phyloP scores from a whole-genome alignment of 2,113 vertebrate species.

The Epinephelus moara region DNA sequence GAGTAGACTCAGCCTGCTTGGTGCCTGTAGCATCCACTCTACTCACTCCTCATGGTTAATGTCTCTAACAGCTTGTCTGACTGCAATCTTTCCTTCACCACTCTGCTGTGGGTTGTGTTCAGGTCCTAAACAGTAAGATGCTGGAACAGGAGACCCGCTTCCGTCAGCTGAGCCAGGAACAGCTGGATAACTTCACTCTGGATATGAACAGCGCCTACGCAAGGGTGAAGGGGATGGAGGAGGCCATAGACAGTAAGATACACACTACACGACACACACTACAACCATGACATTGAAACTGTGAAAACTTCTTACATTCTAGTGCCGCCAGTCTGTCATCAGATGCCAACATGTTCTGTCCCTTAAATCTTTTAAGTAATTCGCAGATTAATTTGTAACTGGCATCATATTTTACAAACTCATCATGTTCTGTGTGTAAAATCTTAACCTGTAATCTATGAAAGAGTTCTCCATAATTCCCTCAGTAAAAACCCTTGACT shows the following conservation, averaged over 20 bases:
- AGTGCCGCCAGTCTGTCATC: background rate
- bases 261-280: background rate
- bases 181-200: conserved; percentile 95
- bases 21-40: background rate
- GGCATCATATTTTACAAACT: no score
- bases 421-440: background rate
- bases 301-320: background rate
- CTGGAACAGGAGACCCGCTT: conserved; percentile 92
- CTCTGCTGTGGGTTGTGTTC: conserved; percentile 17
- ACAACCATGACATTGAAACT: background rate
- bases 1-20: background rate
- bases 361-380: no score
- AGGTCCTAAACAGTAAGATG: conserved; percentile 90
- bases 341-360: background rate
- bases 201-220: conserved; percentile 96
- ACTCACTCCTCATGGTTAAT: background rate
- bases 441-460: background rate
- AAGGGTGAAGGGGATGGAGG: conserved; percentile 93
- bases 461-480: no score
- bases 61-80: no score
- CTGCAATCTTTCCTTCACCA: background rate
- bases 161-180: conserved; percentile 93
- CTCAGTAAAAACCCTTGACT: no score
- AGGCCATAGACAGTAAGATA: conserved; percentile 95
- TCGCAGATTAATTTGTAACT: no score